Conservation (phyloP, 2,797 vertebrate genomes). For the Macropodus opercularis region DNA sequence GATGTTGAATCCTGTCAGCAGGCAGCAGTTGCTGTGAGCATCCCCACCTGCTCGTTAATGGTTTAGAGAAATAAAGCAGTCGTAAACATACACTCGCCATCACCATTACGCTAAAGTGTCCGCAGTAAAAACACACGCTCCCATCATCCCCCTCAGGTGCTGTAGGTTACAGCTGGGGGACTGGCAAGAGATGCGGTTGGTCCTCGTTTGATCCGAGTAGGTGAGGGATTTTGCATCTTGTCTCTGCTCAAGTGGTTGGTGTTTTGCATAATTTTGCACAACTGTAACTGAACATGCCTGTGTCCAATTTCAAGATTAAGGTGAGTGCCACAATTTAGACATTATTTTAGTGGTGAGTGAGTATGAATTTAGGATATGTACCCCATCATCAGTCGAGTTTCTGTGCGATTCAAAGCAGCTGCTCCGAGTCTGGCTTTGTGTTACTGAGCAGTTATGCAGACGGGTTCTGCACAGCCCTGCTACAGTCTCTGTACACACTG, state of each 20-base stretch:
- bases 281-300: neutral
- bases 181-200: neutral
- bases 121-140: slow-evolving; percentile 58
- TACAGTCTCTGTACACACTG: neutral
- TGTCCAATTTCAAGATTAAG: neutral
- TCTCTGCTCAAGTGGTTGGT: slow-evolving; percentile 7
- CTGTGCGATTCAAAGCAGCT: slow-evolving; percentile 6
- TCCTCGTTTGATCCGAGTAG: slow-evolving; percentile 4
- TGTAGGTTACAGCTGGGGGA: slow-evolving; percentile 55
- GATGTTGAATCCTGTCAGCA: slow-evolving; percentile 53
- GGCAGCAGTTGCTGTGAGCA: slow-evolving; percentile 52
- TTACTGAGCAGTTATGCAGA: slow-evolving; percentile 21
- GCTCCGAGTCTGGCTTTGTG: slow-evolving; percentile 3
- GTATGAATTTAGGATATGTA: slow-evolving; percentile 10
- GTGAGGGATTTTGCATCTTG: slow-evolving; percentile 15
- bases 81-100: slow-evolving; percentile 54
- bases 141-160: slow-evolving; percentile 47
- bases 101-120: slow-evolving; percentile 62
- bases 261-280: slow-evolving; percentile 1
- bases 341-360: slow-evolving; percentile 17
- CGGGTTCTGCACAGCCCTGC: neutral
- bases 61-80: slow-evolving; percentile 67
- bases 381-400: too few species aligned
- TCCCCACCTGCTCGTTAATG: slow-evolving; percentile 73
- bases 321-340: slow-evolving; percentile 8